phyloP scores from a whole-genome alignment of 1,140 invertebrate species.

The Meloidogyne hapla region DNA sequence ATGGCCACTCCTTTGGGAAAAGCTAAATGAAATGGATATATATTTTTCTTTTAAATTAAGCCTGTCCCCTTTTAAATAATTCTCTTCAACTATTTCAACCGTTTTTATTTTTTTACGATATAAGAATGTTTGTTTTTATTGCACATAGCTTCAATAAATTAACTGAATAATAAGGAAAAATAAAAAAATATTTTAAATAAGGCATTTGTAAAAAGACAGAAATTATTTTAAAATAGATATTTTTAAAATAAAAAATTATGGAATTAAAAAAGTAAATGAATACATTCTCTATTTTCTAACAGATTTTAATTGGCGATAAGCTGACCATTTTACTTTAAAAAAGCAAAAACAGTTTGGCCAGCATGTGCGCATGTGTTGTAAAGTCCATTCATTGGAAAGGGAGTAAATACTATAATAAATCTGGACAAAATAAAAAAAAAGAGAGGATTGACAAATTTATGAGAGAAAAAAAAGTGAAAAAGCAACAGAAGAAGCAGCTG shows the following conservation, averaged over 20 bases:
- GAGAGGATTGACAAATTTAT: background rate
- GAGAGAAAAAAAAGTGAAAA: background rate
- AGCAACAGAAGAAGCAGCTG: background rate
- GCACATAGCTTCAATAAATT: too few relatives aligned
- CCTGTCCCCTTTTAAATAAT: background rate
- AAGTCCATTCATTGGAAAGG: background rate
- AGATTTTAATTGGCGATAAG: background rate
- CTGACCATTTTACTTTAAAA: background rate
- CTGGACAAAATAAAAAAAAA: background rate
- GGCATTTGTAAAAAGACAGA: too few relatives aligned
- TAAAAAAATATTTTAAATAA: too few relatives aligned
- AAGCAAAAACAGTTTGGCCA: background rate
- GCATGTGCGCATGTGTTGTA: background rate
- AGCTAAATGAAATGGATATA: background rate
- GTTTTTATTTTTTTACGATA: too few relatives aligned
- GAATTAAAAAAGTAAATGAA: too few relatives aligned
- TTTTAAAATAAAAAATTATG: too few relatives aligned
- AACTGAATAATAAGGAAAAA: too few relatives aligned
- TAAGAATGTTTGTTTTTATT: too few relatives aligned
- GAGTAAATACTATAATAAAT: background rate
- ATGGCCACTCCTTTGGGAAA: background rate
- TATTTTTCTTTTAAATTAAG: background rate
- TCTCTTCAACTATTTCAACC: background rate
- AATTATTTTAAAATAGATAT: too few relatives aligned
- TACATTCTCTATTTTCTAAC: background rate